Evolutionary conservation across 2,797 vertebrate species (phyloP), one percentile per base, ranked within the genome.

Genomic region (Cynopterus sphinx): DNA sequence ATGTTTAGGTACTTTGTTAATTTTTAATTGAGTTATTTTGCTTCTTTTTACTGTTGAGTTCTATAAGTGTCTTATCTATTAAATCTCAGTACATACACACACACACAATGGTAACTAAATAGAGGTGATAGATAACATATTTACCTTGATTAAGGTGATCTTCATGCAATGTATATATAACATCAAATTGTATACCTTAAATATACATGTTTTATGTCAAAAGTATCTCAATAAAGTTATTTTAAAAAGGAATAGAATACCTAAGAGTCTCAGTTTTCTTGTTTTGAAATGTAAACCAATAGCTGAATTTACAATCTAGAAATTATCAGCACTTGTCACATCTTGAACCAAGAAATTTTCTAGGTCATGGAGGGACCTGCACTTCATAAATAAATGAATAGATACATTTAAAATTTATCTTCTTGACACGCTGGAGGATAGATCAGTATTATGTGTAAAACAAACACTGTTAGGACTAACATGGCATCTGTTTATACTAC

Each of bases 331-430:
- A 55, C 3, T 77, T 94, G 26, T 82, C 67, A 59, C 61, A 59
- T 31, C 6, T 39, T 85, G 49, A n/a, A 53, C 8, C 28, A 31
- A 49, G 36, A 77, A 22, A 51, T n/a, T 92, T 96, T 87, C 82
- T 94, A 94, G 43, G 67, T 78, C 53, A 51, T 57, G 13, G 78
- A 75, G 22, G 28, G 11, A 22, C 4, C 24, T 95, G 6, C 7
- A 57, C 11, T 86, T 74, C 68, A 68, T 68, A 85, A 93, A 88
- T 87, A 90, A 94, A 70, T 75, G 63, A 91, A 95, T 74, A 78
- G 24, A 33, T 94, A 59, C 15, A 49, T 53, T 94, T 78, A 94
- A 74, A 94, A 78, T 96, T 41, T 92, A 78, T 85, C 51, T 95
- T 57, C 55, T 96, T 83, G 61, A 78, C 81, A 82, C 17, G 5